phyloP scores from a whole-genome alignment of 2,797 vertebrate genomes.

The Morus bassanus region DNA sequence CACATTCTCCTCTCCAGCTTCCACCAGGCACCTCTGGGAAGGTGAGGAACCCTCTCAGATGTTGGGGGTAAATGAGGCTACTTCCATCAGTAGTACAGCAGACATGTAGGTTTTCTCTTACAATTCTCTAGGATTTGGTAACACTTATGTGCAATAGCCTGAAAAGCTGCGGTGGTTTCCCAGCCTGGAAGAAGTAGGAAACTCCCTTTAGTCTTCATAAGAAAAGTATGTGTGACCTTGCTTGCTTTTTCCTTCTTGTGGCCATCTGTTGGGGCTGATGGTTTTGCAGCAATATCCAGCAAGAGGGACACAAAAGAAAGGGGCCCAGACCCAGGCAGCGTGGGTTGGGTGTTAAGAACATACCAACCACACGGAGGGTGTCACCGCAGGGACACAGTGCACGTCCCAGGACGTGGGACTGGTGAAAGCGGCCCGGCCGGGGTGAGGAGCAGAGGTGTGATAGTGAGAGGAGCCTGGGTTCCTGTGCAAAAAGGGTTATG shows the following conservation, averaged over 20 bases:
- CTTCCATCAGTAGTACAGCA: not conserved
- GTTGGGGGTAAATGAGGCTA: rapidly evolving
- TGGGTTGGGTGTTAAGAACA: rapidly evolving
- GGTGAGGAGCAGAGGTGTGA: rapidly evolving
- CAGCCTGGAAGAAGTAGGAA: not conserved
- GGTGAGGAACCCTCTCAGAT: not conserved
- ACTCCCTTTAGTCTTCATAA: not conserved
- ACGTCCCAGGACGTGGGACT: rapidly evolving
- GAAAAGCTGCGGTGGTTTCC: not conserved
- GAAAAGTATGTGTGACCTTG: not conserved
- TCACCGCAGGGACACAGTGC: rapidly evolving
- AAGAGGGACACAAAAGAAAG: not conserved
- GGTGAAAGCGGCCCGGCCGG: not conserved
- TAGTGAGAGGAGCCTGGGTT: not conserved
- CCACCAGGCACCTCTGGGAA: not conserved
- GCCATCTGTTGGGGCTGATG: rapidly evolving
- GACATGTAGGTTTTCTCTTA: not conserved
- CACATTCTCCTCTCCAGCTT: not conserved
- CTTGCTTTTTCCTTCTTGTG: rapidly evolving
- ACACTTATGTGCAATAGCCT: not conserved
- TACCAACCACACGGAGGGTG: rapidly evolving
- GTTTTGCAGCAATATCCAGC: not conserved
- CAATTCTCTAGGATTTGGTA: not conserved
- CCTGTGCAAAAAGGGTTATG: not conserved
- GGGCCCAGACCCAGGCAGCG: not conserved